A percentile compares a stretch with the other conserved stretches of the same genome.
These are phyloP conservation scores for Oryzias dopingdopingensis DNA, from an alignment of 2,797 vertebrate genomes.

Conservation along the genomic window DNA sequence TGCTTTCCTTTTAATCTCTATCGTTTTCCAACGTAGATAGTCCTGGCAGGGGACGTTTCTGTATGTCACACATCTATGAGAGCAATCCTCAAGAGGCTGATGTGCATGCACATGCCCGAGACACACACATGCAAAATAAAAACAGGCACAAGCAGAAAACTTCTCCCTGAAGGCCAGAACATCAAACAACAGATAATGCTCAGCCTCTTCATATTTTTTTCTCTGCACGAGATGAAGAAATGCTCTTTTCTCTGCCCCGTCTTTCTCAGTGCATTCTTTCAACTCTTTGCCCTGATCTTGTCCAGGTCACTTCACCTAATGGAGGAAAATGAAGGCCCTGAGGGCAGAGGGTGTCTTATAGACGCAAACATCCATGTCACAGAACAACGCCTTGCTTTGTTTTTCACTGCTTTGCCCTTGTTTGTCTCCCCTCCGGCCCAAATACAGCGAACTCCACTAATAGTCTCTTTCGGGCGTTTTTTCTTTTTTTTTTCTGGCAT, in stretches of 20 bases:
- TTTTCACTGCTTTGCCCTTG: slow-evolving; percentile 25
- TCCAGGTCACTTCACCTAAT: slow-evolving; percentile 73
- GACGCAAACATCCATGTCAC: slow-evolving; percentile 49
- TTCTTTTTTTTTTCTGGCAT: slow-evolving; percentile 66
- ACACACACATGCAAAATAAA: slow-evolving; percentile 11
- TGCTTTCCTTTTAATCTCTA: slow-evolving; percentile 9
- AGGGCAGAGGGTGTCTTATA: slow-evolving; percentile 41
- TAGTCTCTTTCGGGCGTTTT: slow-evolving; percentile 40
- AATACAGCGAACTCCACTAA: slow-evolving; percentile 62
- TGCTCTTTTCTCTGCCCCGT: slow-evolving; percentile 37
- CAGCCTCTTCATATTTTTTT: slow-evolving; percentile 8
- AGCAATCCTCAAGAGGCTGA: slow-evolving; percentile 29
- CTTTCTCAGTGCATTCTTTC: slow-evolving; percentile 56
- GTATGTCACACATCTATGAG: slow-evolving; percentile 32
- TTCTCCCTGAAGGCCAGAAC: slow-evolving; percentile 25
- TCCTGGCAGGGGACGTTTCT: slow-evolving; percentile 35
- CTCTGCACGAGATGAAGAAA: slow-evolving; percentile 23
- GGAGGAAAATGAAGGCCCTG: slow-evolving; percentile 44
- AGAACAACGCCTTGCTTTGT: slow-evolving; percentile 40
- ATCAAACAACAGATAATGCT: slow-evolving; percentile 37
- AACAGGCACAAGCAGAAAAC: slow-evolving; percentile 25
- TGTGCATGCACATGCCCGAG: background rate
- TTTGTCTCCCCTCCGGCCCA: slow-evolving; percentile 40
- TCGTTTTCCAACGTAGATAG: slow-evolving; percentile 42
- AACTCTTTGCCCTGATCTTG: slow-evolving; percentile 59